phyloP scores from a whole-genome alignment of 2,113 vertebrate genomes.

The Ranitomeya imitator region DNA sequence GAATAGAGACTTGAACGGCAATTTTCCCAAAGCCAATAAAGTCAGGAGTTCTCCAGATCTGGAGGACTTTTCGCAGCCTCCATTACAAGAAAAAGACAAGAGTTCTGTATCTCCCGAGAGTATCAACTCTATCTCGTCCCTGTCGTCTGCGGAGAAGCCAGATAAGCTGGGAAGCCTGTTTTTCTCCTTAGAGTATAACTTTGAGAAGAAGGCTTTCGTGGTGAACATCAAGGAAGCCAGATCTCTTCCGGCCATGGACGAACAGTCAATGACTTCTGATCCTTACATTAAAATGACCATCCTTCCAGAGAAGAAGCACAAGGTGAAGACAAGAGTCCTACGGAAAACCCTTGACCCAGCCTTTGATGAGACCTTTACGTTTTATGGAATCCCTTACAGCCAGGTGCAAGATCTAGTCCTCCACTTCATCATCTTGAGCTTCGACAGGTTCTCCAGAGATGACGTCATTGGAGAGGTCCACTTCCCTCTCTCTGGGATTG shows the following conservation, averaged over 20 bases:
- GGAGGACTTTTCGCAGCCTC: slow-evolving; percentile 80
- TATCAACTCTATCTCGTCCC: slow-evolving; percentile 80
- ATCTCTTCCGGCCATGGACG: slow-evolving; percentile 91
- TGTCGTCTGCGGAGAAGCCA: slow-evolving; percentile 80
- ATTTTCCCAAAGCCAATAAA: slow-evolving; percentile 88
- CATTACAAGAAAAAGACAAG: slow-evolving; percentile 77
- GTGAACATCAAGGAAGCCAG: slow-evolving; percentile 96
- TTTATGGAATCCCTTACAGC: slow-evolving; percentile 89
- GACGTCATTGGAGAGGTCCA: slow-evolving; percentile 95
- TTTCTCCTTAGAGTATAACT: slow-evolving; percentile 95
- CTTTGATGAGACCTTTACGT: slow-evolving; percentile 98
- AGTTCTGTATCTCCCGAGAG: slow-evolving; percentile 82
- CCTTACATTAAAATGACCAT: slow-evolving; percentile 98
- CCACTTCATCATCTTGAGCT: slow-evolving; percentile 94
- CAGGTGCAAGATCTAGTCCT: slow-evolving; percentile 88
- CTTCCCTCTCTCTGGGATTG: slow-evolving; percentile 85
- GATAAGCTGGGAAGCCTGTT: slow-evolving; percentile 87
- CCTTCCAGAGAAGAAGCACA: slow-evolving; percentile 96
- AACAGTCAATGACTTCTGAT: slow-evolving; percentile 97
- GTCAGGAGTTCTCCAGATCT: slow-evolving; percentile 80
- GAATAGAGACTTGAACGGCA: slow-evolving; percentile 94
- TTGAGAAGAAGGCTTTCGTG: slow-evolving; percentile 93
- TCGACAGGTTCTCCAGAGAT: slow-evolving; percentile 96
- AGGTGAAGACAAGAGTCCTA: slow-evolving; percentile 96
- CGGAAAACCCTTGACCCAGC: slow-evolving; percentile 95